phyloP scores from a whole-genome alignment of 2,888 invertebrate genomes.

The Drosophila longiperda region DNA sequence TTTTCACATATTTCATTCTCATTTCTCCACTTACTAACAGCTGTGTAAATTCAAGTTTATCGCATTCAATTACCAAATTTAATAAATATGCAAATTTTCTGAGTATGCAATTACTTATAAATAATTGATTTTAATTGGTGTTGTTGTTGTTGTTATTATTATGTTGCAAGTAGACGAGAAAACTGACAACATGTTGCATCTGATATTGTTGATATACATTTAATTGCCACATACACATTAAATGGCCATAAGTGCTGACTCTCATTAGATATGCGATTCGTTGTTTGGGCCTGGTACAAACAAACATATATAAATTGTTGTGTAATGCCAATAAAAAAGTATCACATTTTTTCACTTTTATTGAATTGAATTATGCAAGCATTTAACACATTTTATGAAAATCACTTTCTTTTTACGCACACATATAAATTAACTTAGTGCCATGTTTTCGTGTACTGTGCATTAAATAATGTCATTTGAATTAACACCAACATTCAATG shows the following conservation, averaged over 20 bases:
- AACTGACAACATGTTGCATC: slow-evolving; percentile 18
- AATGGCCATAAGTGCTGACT: slow-evolving; percentile 20
- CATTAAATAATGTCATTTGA: slow-evolving; percentile 78
- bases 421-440: slow-evolving; percentile 21
- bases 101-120: slow-evolving; percentile 59
- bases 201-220: slow-evolving; percentile 50
- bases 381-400: slow-evolving; percentile 74
- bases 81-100: slow-evolving; percentile 76
- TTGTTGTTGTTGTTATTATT: slow-evolving; percentile 21
- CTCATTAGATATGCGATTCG: slow-evolving; percentile 33
- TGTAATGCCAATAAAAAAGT: slow-evolving; percentile 45
- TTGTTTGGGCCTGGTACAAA: slow-evolving; percentile 22
- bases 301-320: slow-evolving; percentile 28
- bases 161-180: slow-evolving; percentile 3
- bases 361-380: slow-evolving; percentile 68
- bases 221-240: slow-evolving; percentile 55
- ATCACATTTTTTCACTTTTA: slow-evolving; percentile 48
- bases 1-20: slow-evolving; percentile 20
- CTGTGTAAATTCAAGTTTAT: slow-evolving; percentile 42
- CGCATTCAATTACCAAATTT: slow-evolving; percentile 71
- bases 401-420: slow-evolving; percentile 72
- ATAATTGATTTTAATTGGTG: slow-evolving; percentile 58
- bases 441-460: slow-evolving; percentile 66
- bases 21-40: slow-evolving; percentile 8
- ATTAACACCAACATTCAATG: slow-evolving; percentile 66